Evolutionary conservation across 92 coral and sea anemone genomes (phyloP).

Genomic region (Meandrina meandrites): DNA sequence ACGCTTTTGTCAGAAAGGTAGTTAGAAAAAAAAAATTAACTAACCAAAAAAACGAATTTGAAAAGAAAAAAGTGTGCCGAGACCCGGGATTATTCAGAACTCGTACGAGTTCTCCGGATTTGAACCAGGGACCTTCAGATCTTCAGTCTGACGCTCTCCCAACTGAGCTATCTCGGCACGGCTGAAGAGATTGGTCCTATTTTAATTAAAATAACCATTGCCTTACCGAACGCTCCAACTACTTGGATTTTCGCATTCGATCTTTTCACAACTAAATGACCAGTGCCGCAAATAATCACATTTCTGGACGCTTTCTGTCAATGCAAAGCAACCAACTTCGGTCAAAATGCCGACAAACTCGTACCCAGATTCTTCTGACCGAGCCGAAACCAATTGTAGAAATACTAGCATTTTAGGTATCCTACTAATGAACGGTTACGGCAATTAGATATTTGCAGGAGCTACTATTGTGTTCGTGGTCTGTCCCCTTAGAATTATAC

Average conservation of each 20-base stretch:
- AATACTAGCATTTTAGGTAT: too few species aligned
- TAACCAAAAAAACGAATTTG: neutral
- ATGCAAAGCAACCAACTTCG: neutral
- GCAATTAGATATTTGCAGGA: too few species aligned
- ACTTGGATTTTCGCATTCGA: neutral
- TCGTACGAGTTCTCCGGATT: slow-evolving; percentile 84
- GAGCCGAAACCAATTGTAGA: neutral
- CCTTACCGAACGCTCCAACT: neutral
- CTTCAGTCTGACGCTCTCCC: slow-evolving; percentile 99
- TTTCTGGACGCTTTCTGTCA: neutral
- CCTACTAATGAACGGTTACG: too few species aligned
- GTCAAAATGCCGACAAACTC: neutral
- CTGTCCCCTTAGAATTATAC: too few species aligned
- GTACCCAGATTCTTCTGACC: neutral
- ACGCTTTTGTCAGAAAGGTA: neutral
- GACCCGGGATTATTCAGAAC: slow-evolving; percentile 89
- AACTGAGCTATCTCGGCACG: slow-evolving; percentile 98
- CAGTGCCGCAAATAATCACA: too few species aligned
- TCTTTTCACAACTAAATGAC: neutral
- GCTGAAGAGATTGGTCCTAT: neutral
- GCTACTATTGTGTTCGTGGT: too few species aligned
- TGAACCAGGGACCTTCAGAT: slow-evolving; percentile 99
- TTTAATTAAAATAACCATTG: neutral
- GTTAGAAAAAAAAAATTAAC: neutral
- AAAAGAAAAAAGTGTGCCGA: slow-evolving; percentile 17